Percentiles rank a stretch among this genome's conserved stretches.
phyloP scores from a whole-genome alignment of 2,113 vertebrate genomes.

The Rhinopithecus roxellana region DNA sequence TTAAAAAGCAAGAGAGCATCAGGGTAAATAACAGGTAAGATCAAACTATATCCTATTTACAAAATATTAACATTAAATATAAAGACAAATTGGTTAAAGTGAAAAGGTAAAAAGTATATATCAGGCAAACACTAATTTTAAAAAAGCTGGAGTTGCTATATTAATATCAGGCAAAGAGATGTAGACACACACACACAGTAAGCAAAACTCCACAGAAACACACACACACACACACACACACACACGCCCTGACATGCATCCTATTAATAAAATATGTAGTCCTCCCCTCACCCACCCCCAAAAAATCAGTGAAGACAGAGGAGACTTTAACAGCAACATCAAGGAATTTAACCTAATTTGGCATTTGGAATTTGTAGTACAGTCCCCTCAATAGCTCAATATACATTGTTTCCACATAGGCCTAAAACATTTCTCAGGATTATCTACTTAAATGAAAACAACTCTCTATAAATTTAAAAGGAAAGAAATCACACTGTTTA shows the following conservation, averaged over 20 bases:
- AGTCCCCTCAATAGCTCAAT: not conserved
- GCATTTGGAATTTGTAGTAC: not conserved
- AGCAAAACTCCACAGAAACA: no score
- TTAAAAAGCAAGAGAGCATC: not conserved
- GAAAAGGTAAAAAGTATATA: not conserved
- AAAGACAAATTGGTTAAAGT: not conserved
- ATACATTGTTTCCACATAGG: not conserved
- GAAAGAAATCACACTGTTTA: not conserved
- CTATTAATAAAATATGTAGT: not conserved
- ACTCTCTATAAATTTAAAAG: not conserved
- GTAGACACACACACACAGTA: no score
- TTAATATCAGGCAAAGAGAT: not conserved
- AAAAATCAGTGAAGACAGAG: not conserved
- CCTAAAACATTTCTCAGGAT: not conserved
- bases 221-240: no score
- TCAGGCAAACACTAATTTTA: not conserved
- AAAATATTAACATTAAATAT: not conserved
- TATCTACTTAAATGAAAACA: not conserved
- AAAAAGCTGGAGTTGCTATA: not conserved
- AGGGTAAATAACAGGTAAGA: no score
- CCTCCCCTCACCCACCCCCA: no score
- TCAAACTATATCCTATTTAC: no score
- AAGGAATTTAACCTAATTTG: not conserved
- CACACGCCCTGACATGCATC: no score
- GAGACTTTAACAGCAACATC: not conserved